Evolutionary conservation across 1,140 invertebrate genomes (phyloP).

Genomic region (Sminthurides bifidus): DNA sequence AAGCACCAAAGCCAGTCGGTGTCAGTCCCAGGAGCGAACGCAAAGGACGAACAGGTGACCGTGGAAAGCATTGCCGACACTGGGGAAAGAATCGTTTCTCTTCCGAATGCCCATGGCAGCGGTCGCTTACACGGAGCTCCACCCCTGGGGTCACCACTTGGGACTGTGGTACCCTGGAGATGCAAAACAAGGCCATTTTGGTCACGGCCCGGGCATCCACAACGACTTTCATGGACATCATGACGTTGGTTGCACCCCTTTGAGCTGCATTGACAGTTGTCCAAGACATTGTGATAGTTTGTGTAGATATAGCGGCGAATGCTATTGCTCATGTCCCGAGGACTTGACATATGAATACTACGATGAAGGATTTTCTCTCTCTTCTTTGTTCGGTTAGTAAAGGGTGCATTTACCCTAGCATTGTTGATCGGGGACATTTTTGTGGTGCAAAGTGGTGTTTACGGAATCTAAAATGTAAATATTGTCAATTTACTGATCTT

Average conservation of each 20-base stretch:
- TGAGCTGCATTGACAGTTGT: neutral
- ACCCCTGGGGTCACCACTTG: neutral
- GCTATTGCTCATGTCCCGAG: constrained; percentile 1
- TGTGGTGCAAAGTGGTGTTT: neutral
- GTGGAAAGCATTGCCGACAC: neutral
- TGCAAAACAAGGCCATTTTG: neutral
- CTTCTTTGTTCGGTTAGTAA: neutral
- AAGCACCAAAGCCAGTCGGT: too few species aligned
- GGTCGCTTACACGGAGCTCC: neutral
- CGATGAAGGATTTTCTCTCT: neutral
- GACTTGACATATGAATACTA: constrained; percentile 4
- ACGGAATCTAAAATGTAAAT: neutral
- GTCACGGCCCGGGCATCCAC: neutral
- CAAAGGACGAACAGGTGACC: neutral
- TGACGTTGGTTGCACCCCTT: neutral
- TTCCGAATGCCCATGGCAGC: neutral
- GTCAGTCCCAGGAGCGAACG: too few species aligned
- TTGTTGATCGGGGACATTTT: neutral
- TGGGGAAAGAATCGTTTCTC: neutral
- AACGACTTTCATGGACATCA: neutral
- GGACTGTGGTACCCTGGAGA: too few species aligned
- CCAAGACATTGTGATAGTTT: neutral
- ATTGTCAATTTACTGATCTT: neutral
- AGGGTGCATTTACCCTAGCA: neutral
- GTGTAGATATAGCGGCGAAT: neutral